These are phyloP conservation scores for Colius striatus DNA, from an alignment of 2,113 vertebrate genomes.

Conservation along the genomic window DNA sequence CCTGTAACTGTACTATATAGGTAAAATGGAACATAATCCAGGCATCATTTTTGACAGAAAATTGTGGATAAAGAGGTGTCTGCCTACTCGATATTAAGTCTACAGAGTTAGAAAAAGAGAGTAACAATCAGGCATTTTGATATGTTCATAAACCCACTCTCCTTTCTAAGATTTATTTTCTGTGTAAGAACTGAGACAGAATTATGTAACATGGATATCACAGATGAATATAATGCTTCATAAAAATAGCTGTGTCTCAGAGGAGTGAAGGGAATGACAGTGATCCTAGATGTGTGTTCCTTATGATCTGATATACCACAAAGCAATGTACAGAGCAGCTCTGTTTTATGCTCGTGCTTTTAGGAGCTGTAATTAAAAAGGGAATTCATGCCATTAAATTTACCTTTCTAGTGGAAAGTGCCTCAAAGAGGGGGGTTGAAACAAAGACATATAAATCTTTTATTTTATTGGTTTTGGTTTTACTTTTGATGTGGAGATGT, in stretches of 20 bases:
- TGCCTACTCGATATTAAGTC: neutral
- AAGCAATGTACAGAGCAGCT: neutral
- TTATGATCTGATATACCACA: neutral
- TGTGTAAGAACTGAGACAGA: neutral
- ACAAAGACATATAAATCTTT: neutral
- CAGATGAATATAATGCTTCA: neutral
- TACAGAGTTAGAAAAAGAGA: neutral
- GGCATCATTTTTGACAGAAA: neutral
- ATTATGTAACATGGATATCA: neutral
- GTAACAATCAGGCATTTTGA: neutral
- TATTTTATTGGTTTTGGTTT: neutral
- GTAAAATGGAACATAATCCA: neutral
- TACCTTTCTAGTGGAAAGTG: neutral
- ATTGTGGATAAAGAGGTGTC: neutral
- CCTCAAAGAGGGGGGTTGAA: neutral
- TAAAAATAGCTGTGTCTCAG: neutral
- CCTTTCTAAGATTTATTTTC: neutral
- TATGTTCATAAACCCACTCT: neutral
- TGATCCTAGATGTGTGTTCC: neutral
- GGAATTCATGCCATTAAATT: fast-evolving
- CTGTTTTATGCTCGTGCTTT: neutral
- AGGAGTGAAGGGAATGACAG: neutral
- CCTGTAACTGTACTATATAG: neutral
- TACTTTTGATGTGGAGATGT: neutral
- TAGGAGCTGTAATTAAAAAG: neutral